Base-by-base conservation (phyloP, 2,113 vertebrate genomes). In the Acrocephalus arundinaceus region DNA sequence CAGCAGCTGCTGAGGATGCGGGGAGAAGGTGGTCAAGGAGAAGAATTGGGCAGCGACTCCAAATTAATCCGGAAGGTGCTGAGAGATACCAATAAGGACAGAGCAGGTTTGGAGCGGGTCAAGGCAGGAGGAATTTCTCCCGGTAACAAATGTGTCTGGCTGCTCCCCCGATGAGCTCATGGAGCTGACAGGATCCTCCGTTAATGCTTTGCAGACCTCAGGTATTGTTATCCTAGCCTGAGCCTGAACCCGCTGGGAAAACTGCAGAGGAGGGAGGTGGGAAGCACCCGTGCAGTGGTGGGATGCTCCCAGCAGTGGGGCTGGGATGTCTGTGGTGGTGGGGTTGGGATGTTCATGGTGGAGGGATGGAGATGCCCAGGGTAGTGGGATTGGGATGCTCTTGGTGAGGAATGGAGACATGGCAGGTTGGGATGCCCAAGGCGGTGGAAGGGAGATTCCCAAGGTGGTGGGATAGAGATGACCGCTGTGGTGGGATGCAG, bases 181-280 rank as follows among this genome's bases (percentile, higher is more conserved):
- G 95, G 96, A 95, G 97, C 97, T 97, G 96, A 97, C 97, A 97
- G 96, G 96, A 97, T 95, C 97, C 95, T 97, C 62, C 15, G 73
- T 49, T 98, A 97, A 98, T 97, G 97, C 81, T 97, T 97, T 97
- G 94, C 98, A 98, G 97, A 96, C 91, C 88, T 76, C 93, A 97
- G 94, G 97, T 96, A 75, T 95, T 95, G 97, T 97, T 96, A 96
- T 97, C 95, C 75, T 97, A 97, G 68, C 96, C 97, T 11, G 57
- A 94, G 96, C 74, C 93, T 97, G 97, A 98, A 97, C 97, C 95
- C 96, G 84, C 76, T 13, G 52, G 97, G 97, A 97, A 97, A 97
- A 97, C 80, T 73, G 67, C 75, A 18, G 83, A 94, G 78, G 63
- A 95, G 95, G 96, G 97, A 92, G 93, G 87, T 92, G 96, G 93